Evolutionary conservation across 1,140 invertebrate genomes (phyloP), one percentile per base, ranked within the genome.

Genomic region (Apis dorsata): DNA sequence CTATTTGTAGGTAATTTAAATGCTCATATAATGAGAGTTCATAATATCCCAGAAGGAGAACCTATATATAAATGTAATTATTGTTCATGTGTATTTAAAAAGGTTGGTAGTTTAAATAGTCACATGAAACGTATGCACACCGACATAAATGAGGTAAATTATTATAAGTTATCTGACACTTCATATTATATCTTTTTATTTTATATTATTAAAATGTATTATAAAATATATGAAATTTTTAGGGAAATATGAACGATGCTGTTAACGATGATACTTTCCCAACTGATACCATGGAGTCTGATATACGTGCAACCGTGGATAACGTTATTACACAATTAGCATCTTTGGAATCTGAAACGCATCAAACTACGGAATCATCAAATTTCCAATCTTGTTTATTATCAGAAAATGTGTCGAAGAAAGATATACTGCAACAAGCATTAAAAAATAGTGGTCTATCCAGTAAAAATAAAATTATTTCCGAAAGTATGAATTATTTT

Each of bases 81-180:
- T 80, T 97, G 97, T 89, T 92, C 95, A 13, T 97, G 96, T 92
- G 94, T 96, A 15, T 97, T 97, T 91, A 95, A 95, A 75, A 96
- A 95, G 89, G 91, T 97, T 2, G 96, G 96, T 9, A 96, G 96
- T 85, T 92, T 97, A 4, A 97, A 97, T 92, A 95, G 95, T 28
- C 97, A 97, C 86, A 95, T 97, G 72, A 96, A 96, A 70, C 93
- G 95, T 68, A 93, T 94, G 81, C 95, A 96, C 90, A 76, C 85
- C 10, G 65, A 88, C 68, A 70, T 81, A 10, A 68, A 74, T 62
- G 88, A 90, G 70, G 84, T 89, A 77, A 81, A 49, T 62, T 49
- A 60, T 44, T 44, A 44, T 62, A 21, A n/a, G 60, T n/a, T n/a
- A n/a, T 13, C 19, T 44, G 5, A 2, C 66, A 49, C 7, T 21